Base-by-base conservation (phyloP, 1,140 invertebrate genomes). In the Stenopsyche tienmushanensis region DNA sequence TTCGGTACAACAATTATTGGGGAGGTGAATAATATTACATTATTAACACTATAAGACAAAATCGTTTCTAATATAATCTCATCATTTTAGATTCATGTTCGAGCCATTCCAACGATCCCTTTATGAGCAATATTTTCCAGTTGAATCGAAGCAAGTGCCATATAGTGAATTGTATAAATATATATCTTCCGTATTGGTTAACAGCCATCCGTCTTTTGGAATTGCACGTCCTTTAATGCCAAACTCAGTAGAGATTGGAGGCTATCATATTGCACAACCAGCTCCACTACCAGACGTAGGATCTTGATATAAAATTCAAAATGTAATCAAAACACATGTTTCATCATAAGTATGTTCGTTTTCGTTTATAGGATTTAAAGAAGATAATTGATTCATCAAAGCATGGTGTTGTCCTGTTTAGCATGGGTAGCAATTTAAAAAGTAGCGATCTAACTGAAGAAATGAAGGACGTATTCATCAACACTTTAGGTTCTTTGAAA, bases 131-230 rank as follows among this genome's bases (percentile, higher is more conserved):
- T 53, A 64, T 39, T 66, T 70, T 39, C 64, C 60, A 9, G 47
- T 44, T 39, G 67, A 70, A 29, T 60, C 67, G 17, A 39, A 52
- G 20, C 47, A 17, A 57, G 47, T 70, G 13, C 53, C 64, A n/a
- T 66, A 44, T 23, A 10, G 20, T 25, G 54, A 70, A 21, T 47
- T 70, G n/a, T 39, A 52, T 26, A 64, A 52, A 1, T 39, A 42
- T 23, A 50, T 70, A 34, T 55, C 57, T 0, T 18, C 54, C 0
- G 26, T 62, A 2, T 47, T 70, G 1, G 17, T 64, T 3, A 70
- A 70, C 60, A 66, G 44, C 49, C 67, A 70, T 53, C 64, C 67
- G 0, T 70, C 67, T 13, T 17, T 66, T 13, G 64, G 64, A n/a
- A 21, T 64, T 1, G 59, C 42, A 7, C 17, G 67, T 13, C 67